Percentiles rank a stretch among this genome's conserved stretches.
Evolutionary conservation across 2,888 invertebrate genomes (phyloP).

Genomic region (Hydriomena furcata): DNA sequence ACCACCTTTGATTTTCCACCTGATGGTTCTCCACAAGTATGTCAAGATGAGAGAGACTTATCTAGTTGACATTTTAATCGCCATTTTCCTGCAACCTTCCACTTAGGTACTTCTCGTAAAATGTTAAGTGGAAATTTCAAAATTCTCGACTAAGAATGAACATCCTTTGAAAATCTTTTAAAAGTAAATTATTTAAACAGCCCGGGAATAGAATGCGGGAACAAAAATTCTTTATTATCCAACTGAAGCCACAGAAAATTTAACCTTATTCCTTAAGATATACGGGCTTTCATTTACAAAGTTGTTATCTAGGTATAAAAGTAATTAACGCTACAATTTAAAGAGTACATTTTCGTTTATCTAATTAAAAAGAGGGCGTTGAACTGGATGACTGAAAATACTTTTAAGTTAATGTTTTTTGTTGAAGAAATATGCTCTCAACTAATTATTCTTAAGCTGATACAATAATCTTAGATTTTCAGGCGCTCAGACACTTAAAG

Average conservation of each 20-base stretch:
- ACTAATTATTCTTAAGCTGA: no score
- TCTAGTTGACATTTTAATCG: no score
- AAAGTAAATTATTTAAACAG: constrained; percentile 22
- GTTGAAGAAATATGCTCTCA: no score
- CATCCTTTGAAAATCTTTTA: constrained; percentile 18
- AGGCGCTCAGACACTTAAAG: no score
- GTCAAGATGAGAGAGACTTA: no score
- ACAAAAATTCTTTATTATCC: constrained; percentile 1
- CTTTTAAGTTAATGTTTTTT: no score
- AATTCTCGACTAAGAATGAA: constrained; percentile 18
- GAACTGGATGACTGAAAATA: constrained; percentile 56
- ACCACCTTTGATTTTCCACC: neutral
- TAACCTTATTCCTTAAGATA: constrained; percentile 2
- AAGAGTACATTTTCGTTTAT: constrained; percentile 45
- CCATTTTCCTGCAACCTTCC: no score
- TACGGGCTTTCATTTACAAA: neutral
- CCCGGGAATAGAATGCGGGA: constrained; percentile 10
- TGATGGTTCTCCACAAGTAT: no score
- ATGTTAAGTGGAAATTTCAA: constrained; percentile 15
- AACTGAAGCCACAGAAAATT: constrained; percentile 1
- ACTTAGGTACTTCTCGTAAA: neutral
- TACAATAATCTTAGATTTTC: no score
- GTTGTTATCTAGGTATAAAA: constrained; percentile 15
- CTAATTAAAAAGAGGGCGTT: constrained; percentile 51
- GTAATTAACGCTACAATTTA: constrained; percentile 35